Evolutionary conservation across 2,888 invertebrate species (phyloP), one percentile per base, ranked within the genome.

Genomic region (Eupithecia pulchellata): DNA sequence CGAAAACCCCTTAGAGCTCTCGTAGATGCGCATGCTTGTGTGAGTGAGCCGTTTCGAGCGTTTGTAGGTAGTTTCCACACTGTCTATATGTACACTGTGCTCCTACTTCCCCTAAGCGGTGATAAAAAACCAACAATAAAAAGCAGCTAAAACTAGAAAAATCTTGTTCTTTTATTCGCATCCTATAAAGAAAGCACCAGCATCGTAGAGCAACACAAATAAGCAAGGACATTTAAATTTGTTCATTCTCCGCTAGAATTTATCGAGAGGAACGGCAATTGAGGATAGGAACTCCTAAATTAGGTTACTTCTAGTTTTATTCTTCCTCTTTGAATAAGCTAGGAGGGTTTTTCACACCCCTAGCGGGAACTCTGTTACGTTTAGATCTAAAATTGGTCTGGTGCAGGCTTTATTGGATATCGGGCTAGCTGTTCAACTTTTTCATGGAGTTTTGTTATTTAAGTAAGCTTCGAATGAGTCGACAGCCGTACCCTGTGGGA

Each of bases 201-300:
- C 81, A 78, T 68, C 75, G 72, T 73, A 70, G 71, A 76, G 76
- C 81, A 81, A 80, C 79, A 81, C 79, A 79, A 82, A 82, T 81
- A 79, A 75, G 74, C 65, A 71, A 69, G 77, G 76, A 77, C 77
- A 79, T 80, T 79, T 78, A 78, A 80, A 81, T 80, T 79, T 78
- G 76, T 79, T 79, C 72, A 62, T 74, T 76, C 72, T 74, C 78
- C 76, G 68, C 72, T 71, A 74, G 75, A 77, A 82, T 82, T 82
- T 78, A 77, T 81, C 75, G 79, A 72, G 77, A 74, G 72, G 65
- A 69, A 66, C 69, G 67, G 66, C 76, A 66, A 78, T 78, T 71
- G 71, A 69, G 71, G 66, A 69, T 75, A 71, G 68, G 61, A 74
- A 75, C 73, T 77, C 69, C 71, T 77, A 75, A 75, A 78, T 74